Conservation (phyloP, 2,888 invertebrate genomes). For the Dynastes maya region DNA sequence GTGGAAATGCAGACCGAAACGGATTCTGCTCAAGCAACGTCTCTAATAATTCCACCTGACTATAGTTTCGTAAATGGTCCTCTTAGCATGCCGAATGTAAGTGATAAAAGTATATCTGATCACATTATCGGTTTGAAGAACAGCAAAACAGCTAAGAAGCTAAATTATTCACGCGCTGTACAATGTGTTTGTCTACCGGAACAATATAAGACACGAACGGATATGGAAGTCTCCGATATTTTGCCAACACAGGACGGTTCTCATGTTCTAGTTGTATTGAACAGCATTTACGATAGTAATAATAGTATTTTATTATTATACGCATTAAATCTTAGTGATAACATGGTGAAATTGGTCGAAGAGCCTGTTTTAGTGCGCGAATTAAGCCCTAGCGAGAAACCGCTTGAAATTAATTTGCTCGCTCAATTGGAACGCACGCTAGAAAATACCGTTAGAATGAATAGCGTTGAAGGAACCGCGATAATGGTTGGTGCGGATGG, state of each 20-base stretch:
- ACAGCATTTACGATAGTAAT: slow-evolving; percentile 59
- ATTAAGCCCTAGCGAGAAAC: slow-evolving; percentile 78
- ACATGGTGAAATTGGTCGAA: slow-evolving; percentile 73
- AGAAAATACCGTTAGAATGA: slow-evolving; percentile 46
- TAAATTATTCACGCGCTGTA: slow-evolving; percentile 71
- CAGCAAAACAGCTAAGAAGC: slow-evolving; percentile 64
- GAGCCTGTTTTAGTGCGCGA: slow-evolving; percentile 77
- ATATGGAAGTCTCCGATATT: slow-evolving; percentile 76
- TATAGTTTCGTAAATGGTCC: slow-evolving; percentile 64
- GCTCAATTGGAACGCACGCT: slow-evolving; percentile 71
- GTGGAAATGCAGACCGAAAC: slow-evolving; percentile 65
- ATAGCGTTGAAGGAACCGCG: slow-evolving; percentile 74
- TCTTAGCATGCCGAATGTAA: slow-evolving; percentile 50
- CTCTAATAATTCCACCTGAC: slow-evolving; percentile 61
- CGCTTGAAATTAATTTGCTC: slow-evolving; percentile 80
- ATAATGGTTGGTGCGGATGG: slow-evolving; percentile 85
- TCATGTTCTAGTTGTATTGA: slow-evolving; percentile 77
- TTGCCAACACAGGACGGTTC: slow-evolving; percentile 80
- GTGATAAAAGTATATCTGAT: slow-evolving; percentile 68
- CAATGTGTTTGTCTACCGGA: slow-evolving; percentile 75
- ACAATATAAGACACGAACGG: slow-evolving; percentile 71
- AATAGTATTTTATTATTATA: slow-evolving; percentile 74
- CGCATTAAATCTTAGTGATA: slow-evolving; percentile 71
- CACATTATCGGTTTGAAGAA: slow-evolving; percentile 69
- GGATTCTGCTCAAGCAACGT: slow-evolving; percentile 63